These are phyloP conservation scores for Yoshiicerus persimilis DNA, from an alignment of 1,140 invertebrate species.

Conservation along the genomic window DNA sequence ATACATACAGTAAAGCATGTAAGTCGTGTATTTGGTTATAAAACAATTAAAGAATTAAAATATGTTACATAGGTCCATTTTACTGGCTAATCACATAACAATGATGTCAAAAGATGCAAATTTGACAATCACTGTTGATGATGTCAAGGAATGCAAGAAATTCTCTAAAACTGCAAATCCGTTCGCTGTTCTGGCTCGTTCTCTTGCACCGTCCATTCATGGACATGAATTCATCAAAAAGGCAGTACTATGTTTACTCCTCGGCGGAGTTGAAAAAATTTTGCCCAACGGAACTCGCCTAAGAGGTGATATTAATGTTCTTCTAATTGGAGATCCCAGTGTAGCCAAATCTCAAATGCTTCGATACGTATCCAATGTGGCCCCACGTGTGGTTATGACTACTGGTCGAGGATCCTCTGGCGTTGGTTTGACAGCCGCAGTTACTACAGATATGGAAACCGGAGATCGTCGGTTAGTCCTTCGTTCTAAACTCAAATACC, in stretches of 20 bases:
- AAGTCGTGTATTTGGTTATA: too few relatives aligned
- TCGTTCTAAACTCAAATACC: not conserved
- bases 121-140: conserved; percentile 78
- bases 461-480: conserved; percentile 68
- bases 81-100: conserved; percentile 92
- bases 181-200: conserved; percentile 87
- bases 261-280: conserved; percentile 95
- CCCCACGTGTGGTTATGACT: conserved; percentile 92
- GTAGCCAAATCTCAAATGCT: conserved; percentile 98
- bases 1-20: not conserved
- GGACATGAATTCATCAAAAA: conserved; percentile 97
- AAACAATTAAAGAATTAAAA: too few relatives aligned
- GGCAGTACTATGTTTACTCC: conserved; percentile 89
- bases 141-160: conserved; percentile 87
- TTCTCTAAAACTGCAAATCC: conserved; percentile 71
- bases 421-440: conserved; percentile 97
- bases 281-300: conserved; percentile 93
- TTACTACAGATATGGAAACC: conserved; percentile 92
- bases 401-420: conserved; percentile 94
- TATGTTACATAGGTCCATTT: conserved; percentile 69
- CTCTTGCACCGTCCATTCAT: conserved; percentile 96
- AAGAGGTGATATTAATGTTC: conserved; percentile 95
- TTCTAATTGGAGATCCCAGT: conserved; percentile 97
- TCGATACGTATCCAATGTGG: conserved; percentile 90
- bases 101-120: conserved; percentile 86